Percentiles rank a stretch among this genome's conserved stretches.
Evolutionary conservation across 2,888 invertebrate species (phyloP).

Genomic region (Leptopilina myrica): DNA sequence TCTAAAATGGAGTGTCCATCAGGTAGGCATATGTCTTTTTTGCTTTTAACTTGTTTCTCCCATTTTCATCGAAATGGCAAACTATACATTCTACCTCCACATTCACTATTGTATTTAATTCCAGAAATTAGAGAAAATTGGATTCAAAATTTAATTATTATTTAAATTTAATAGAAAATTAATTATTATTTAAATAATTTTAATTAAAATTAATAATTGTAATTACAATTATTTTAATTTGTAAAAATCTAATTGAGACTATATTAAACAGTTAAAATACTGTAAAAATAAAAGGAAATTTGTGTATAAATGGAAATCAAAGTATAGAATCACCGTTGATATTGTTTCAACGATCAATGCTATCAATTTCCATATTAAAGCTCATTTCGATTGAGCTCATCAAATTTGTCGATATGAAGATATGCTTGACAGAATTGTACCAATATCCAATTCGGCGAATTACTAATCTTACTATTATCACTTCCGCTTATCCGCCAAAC

Average conservation of each 20-base stretch:
- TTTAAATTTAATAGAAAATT: too few relatives aligned
- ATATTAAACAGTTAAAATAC: too few relatives aligned
- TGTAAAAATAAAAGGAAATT: too few relatives aligned
- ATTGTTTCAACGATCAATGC: slow-evolving; percentile 7
- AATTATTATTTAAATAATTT: too few relatives aligned
- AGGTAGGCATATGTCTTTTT: slow-evolving; percentile 2
- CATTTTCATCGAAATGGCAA: slow-evolving; percentile 32
- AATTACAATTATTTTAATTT: too few relatives aligned
- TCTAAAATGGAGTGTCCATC: slow-evolving; percentile 33
- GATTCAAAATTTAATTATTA: too few relatives aligned
- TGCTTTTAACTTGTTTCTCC: slow-evolving; percentile 32
- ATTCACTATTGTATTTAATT: neutral
- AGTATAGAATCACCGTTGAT: neutral
- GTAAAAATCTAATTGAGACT: too few relatives aligned
- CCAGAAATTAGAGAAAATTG: neutral
- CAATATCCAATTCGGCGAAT: slow-evolving; percentile 25
- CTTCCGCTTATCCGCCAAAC: slow-evolving; percentile 6
- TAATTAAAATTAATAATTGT: too few relatives aligned
- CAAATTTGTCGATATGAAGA: slow-evolving; percentile 29
- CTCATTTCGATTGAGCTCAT: neutral
- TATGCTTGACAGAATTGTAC: slow-evolving; percentile 26
- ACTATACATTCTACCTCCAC: neutral
- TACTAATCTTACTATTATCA: slow-evolving; percentile 38
- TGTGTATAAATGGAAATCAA: neutral
- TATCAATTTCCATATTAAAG: slow-evolving; percentile 31